Evolutionary conservation across 1,140 invertebrate species (phyloP), one percentile per base, ranked within the genome.

Genomic region (Pogonus chalceus): DNA sequence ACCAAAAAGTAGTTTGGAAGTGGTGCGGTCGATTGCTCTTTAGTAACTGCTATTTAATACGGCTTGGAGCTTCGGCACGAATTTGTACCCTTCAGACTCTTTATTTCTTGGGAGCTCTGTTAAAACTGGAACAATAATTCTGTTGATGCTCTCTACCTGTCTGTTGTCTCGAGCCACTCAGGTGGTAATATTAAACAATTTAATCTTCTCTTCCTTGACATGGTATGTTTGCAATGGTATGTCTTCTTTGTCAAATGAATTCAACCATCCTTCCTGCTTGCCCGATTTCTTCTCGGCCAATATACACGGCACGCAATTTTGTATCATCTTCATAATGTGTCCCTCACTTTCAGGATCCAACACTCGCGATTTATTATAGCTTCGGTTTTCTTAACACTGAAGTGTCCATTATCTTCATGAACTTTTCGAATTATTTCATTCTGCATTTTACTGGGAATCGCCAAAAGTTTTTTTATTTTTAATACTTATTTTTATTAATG

Each of bases 201-300:
- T 9, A 16, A 69, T 63, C 0, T 50, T 54, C 55, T 64, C 56
- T 2, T 65, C 51, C 21, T 20, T 16, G 43, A 62, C 66, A 55
- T 63, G 65, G 0, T 53, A 67, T 58, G 57, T 72, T 73, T n/a
- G 72, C 71, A 52, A 51, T n/a, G n/a, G n/a, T n/a, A n/a, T n/a
- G n/a, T n/a, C n/a, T n/a, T n/a, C n/a, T n/a, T n/a, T n/a, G n/a
- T n/a, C n/a, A n/a, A n/a, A n/a, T n/a, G n/a, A n/a, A n/a, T n/a
- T n/a, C n/a, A n/a, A n/a, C n/a, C n/a, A n/a, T n/a, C n/a, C n/a
- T n/a, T n/a, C n/a, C n/a, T n/a, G n/a, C n/a, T n/a, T n/a, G n/a
- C n/a, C n/a, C n/a, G n/a, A n/a, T n/a, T n/a, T n/a, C n/a, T n/a
- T n/a, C n/a, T n/a, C n/a, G n/a, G n/a, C n/a, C n/a, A n/a, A n/a